Conservation (phyloP, 2,888 invertebrate genomes). For the Carabus problematicus region DNA sequence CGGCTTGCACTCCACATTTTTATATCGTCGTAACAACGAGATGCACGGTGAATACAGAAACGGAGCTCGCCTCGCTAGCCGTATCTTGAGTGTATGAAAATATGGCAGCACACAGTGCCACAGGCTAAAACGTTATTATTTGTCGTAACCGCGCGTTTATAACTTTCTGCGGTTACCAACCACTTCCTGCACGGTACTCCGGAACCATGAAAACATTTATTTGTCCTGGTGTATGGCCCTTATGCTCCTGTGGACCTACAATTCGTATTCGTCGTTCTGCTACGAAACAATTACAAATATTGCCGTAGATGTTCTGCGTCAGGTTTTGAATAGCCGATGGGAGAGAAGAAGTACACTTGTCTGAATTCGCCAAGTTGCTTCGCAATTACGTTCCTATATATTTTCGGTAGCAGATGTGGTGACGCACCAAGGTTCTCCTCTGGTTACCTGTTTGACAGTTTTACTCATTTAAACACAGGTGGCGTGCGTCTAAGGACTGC, state of each 20-base stretch:
- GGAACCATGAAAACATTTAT: no score
- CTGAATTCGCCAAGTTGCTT: no score
- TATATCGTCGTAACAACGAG: constrained; percentile 24
- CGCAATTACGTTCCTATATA: no score
- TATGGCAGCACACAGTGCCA: constrained; percentile 14
- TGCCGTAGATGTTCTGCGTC: no score
- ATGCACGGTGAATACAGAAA: constrained; percentile 25
- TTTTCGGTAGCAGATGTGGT: no score
- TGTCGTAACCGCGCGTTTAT: constrained; percentile 28
- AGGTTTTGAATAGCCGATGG: no score
- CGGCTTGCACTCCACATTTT: constrained; percentile 26
- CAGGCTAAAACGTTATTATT: constrained; percentile 34
- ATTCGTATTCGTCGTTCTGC: no score
- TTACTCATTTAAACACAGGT: neutral
- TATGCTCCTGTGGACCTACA: no score
- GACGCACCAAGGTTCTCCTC: neutral
- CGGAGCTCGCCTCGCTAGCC: neutral
- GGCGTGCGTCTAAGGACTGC: neutral
- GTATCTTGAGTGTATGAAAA: constrained; percentile 13
- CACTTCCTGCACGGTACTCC: constrained; percentile 10
- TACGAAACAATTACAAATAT: no score
- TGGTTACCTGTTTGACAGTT: neutral
- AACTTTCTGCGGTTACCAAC: constrained; percentile 33
- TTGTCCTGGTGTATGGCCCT: no score
- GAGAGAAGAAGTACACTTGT: no score